A percentile compares a stretch with the other conserved stretches of the same genome.
These are phyloP conservation scores for Gorsachius magnificus DNA, from an alignment of 2,797 vertebrate species.

Conservation along the genomic window DNA sequence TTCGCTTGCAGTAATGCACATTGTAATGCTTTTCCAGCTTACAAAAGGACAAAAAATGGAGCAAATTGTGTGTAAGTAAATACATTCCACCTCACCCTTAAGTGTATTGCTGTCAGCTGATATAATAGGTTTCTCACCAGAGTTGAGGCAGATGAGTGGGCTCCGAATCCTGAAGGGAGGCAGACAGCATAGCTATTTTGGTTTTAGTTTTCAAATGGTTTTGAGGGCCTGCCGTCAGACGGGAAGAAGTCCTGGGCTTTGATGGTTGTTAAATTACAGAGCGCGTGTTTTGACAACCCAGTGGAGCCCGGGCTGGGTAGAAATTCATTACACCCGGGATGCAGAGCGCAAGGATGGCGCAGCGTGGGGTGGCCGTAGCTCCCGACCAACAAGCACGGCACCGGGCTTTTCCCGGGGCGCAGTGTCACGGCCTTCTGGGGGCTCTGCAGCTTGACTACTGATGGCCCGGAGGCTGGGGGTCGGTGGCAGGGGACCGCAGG, in stretches of 20 bases:
- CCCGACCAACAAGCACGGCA: rapidly evolving
- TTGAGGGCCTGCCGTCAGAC: neutral
- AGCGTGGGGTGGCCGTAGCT: neutral
- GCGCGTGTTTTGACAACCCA: neutral
- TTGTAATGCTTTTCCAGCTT: constrained; percentile 1
- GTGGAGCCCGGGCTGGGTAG: neutral
- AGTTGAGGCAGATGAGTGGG: constrained; percentile 18
- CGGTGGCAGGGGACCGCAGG: neutral
- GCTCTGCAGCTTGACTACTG: neutral
- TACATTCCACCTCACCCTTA: constrained; percentile 1
- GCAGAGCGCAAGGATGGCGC: rapidly evolving
- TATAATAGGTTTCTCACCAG: constrained; percentile 33
- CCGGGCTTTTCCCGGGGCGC: neutral
- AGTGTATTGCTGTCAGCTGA: constrained; percentile 5
- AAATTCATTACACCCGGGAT: neutral
- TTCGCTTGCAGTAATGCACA: neutral
- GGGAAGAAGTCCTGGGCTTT: neutral
- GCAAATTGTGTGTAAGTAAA: constrained; percentile 40
- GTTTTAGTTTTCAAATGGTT: constrained; percentile 26
- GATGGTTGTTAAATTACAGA: constrained; percentile 42
- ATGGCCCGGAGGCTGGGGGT: neutral
- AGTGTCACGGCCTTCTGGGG: rapidly evolving
- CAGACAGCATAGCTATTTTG: constrained; percentile 44
- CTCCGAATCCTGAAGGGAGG: constrained; percentile 29
- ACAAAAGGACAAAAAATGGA: neutral